Conservation (phyloP, 2,797 vertebrate genomes). For the Lutjanus argentimaculatus region DNA sequence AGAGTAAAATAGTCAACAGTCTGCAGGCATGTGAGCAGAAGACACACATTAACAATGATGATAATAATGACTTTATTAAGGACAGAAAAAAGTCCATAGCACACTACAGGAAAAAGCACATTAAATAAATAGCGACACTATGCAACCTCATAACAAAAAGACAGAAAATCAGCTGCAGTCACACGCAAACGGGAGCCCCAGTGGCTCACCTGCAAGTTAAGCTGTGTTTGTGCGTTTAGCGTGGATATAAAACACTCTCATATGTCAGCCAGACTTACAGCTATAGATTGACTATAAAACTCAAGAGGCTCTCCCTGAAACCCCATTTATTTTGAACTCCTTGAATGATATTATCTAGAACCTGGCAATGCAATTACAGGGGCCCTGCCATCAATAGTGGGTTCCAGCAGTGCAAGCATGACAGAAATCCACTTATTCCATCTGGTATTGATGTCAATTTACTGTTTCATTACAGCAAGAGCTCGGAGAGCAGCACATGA, state of each 20-base stretch:
- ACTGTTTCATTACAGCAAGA: constrained; percentile 75
- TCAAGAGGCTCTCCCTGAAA: constrained; percentile 53
- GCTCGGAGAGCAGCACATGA: constrained; percentile 63
- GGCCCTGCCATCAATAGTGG: constrained; percentile 69
- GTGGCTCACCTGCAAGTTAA: constrained; percentile 36
- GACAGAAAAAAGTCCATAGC: too few species aligned
- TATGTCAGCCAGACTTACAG: constrained; percentile 45
- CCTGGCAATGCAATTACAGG: constrained; percentile 71
- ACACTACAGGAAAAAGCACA: too few species aligned
- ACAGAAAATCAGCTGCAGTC: too few species aligned
- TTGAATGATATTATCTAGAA: constrained; percentile 72
- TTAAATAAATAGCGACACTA: too few species aligned
- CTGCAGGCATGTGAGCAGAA: constrained; percentile 12
- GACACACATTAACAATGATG: neutral
- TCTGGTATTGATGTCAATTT: constrained; percentile 77
- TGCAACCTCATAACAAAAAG: too few species aligned
- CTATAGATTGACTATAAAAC: constrained; percentile 61
- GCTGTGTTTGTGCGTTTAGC: constrained; percentile 25
- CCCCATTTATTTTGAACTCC: constrained; percentile 66
- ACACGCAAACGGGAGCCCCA: too few species aligned
- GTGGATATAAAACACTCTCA: constrained; percentile 31
- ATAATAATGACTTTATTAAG: too few species aligned
- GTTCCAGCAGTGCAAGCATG: constrained; percentile 67
- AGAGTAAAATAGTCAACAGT: constrained; percentile 15
- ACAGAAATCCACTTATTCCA: constrained; percentile 81